Percentiles rank a stretch among this genome's conserved stretches.
These are phyloP conservation scores for Halcyon smyrnensis DNA, from an alignment of 2,797 vertebrate genomes.

Conservation along the genomic window DNA sequence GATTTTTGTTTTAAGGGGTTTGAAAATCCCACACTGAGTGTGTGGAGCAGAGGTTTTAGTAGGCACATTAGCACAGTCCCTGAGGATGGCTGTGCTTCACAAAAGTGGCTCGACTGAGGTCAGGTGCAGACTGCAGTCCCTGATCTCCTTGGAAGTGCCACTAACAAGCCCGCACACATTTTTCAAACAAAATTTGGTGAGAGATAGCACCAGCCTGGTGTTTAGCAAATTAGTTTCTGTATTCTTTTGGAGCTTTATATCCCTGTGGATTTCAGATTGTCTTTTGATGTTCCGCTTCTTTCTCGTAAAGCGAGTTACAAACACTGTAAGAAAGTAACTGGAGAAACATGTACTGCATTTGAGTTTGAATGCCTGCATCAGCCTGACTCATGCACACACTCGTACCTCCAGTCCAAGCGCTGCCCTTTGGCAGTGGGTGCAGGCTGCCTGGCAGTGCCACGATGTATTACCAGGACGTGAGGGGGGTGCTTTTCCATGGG, in stretches of 20 bases:
- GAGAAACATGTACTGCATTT: background rate
- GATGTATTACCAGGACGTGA: rapidly evolving
- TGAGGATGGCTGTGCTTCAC: background rate
- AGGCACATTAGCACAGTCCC: background rate
- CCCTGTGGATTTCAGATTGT: background rate
- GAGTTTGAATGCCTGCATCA: background rate
- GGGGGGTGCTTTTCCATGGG: background rate
- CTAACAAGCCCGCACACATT: background rate
- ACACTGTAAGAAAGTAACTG: background rate
- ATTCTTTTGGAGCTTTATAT: background rate
- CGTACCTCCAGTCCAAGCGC: rapidly evolving
- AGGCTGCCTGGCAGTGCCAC: rapidly evolving
- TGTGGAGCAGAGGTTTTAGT: background rate
- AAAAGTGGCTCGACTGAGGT: background rate
- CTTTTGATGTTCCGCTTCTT: background rate
- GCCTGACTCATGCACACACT: background rate
- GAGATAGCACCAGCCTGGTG: background rate
- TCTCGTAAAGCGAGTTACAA: background rate
- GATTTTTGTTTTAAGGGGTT: conserved; percentile 36
- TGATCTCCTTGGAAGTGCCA: background rate
- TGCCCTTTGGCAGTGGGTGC: background rate
- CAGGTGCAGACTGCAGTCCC: background rate
- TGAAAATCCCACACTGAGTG: background rate
- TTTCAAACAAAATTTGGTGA: background rate
- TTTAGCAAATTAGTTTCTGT: background rate